Conservation (phyloP, 2,797 vertebrate species). For the Malurus leucopterus region DNA sequence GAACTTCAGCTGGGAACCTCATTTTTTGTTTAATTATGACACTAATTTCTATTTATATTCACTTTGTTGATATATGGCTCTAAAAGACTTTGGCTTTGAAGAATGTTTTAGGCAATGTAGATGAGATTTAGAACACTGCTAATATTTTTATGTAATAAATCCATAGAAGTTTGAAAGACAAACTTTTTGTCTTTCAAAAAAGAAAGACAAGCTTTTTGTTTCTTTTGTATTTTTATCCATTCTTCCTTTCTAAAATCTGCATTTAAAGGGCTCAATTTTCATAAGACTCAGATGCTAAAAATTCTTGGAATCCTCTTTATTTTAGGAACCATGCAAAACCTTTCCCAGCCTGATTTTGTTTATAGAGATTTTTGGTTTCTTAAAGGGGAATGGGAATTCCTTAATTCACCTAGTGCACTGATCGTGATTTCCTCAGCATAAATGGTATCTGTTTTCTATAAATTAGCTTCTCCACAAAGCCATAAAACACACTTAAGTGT, state of each 20-base stretch:
- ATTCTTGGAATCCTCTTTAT: neutral
- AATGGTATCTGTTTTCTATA: neutral
- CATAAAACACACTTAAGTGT: neutral
- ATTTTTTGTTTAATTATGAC: neutral
- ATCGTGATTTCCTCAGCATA: neutral
- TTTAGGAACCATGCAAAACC: neutral
- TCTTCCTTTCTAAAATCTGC: neutral
- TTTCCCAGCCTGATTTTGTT: neutral
- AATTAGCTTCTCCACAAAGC: neutral
- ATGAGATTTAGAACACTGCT: neutral
- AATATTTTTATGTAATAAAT: neutral
- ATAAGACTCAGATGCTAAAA: neutral
- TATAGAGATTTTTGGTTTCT: neutral
- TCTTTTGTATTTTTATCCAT: neutral
- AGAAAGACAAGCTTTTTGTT: neutral
- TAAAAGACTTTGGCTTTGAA: neutral
- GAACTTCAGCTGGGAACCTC: neutral
- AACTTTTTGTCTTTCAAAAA: neutral
- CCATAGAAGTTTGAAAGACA: neutral
- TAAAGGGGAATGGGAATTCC: neutral
- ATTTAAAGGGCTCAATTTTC: neutral
- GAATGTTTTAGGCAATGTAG: neutral
- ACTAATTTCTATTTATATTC: neutral
- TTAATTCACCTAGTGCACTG: neutral
- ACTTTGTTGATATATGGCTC: neutral